phyloP scores from a whole-genome alignment of 2,113 vertebrate genomes.

The Nicator chloris region DNA sequence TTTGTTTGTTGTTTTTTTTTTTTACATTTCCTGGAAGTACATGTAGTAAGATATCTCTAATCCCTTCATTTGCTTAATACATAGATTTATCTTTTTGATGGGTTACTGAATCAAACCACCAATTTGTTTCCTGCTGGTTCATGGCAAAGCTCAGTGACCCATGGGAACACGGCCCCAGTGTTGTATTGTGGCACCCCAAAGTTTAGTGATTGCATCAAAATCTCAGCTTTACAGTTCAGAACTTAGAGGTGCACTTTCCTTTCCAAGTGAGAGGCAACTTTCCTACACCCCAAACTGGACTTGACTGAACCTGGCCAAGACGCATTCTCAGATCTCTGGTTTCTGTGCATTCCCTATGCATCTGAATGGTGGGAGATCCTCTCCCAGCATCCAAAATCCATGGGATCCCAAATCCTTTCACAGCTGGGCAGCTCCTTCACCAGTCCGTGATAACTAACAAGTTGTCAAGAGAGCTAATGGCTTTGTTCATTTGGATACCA shows the following conservation, averaged over 20 bases:
- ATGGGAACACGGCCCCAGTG: accelerated
- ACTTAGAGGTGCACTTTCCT: neutral
- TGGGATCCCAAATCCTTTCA: neutral
- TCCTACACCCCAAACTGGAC: neutral
- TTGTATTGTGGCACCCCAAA: neutral
- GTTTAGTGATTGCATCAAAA: neutral
- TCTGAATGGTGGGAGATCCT: neutral
- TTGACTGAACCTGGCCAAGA: neutral
- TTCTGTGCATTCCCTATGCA: neutral
- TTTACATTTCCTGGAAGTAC: neutral
- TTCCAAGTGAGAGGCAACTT: neutral
- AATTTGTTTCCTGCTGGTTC: neutral
- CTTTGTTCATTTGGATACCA: neutral
- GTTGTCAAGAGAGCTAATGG: neutral
- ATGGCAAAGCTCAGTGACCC: neutral
- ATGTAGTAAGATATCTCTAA: neutral
- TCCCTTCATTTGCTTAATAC: neutral
- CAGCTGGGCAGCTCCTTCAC: neutral
- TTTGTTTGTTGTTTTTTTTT: neutral
- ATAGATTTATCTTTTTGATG: neutral
- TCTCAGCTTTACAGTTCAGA: neutral
- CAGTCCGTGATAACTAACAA: neutral
- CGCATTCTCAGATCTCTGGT: neutral
- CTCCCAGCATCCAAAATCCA: neutral
- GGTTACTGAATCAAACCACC: neutral